Base-by-base conservation (phyloP, 2,888 invertebrate genomes). In the Papilio elwesi region DNA sequence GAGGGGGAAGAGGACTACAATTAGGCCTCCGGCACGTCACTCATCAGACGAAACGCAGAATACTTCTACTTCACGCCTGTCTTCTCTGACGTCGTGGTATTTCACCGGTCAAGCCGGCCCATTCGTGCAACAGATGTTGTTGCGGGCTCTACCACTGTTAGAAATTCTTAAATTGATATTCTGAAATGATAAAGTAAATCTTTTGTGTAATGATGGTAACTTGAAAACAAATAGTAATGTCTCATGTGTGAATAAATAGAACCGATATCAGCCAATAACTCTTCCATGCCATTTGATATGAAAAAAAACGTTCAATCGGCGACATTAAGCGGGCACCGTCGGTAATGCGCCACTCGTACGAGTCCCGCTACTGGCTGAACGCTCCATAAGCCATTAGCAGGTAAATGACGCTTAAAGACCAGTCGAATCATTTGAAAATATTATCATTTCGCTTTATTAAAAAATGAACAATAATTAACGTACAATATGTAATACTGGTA, bases 381-480 rank as follows among this genome's bases (percentile, higher is more conserved):
- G 43, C 71, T 75, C 78, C 78, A 76, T 76, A 77, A 77, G 74
- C 78, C 79, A 79, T 79, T 79, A 79, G 75, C 79, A 78, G 77
- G 78, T 79, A 77, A 78, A 73, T 70, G 69, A 48, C 63, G 13
- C 53, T 76, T 74, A 74, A 70, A 74, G 68, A 38, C 64, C 48
- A 65, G 62, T 49, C 66, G 68, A 43, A 12, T 69, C 63, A 47
- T 26, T 43, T 43, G 9, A 1, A 43, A 43, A 43, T 43, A 43
- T 43, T 43, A 43, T 43, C 43, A 43, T 9, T 67, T 38, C 10
- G 1, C 11, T 53, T 12, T 7, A 67, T 67, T 16, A n/a, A 66
- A 52, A 38, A 51, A 66, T n/a, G n/a, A n/a, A n/a, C 26, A 26
- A 26, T 2, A 4, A 4, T 26, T 26, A 26, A 26, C 26, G 26